Evolutionary conservation across 1,140 invertebrate species (phyloP), one percentile per base, ranked within the genome.

Genomic region (Magallana gigas): DNA sequence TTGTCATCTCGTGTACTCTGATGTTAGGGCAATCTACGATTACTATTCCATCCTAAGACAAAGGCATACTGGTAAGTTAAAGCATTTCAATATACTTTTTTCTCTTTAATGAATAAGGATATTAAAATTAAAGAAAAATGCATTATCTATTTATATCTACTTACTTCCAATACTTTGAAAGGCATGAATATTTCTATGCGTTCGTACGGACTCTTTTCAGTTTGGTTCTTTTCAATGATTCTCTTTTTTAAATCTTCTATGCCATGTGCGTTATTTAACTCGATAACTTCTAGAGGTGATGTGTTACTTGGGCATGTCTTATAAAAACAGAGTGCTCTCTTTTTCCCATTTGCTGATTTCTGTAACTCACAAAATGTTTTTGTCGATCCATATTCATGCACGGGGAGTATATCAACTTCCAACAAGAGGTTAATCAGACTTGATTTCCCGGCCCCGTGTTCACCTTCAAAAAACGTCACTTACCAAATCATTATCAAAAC

Each of bases 11-110:
- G n/a, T 76, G 86, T 36, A 92, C 93, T 71, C 93, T 91, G 16
- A 93, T 90, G 0, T 92, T 92, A 1, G 93, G 93, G 16, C 89
- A 93, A 83, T 93, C 93, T 9, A 93, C 90, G n/a, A 93, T 90
- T 11, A 90, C 89, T 6, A 93, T 85, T 1, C 92, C 92, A 57
- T 91, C 92, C 93, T 93, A 85, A 18, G 88, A 86, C n/a, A 82
- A 2, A 57, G n/a, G n/a, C n/a, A n/a, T n/a, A n/a, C n/a, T n/a
- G n/a, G n/a, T n/a, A n/a, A 80, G n/a, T n/a, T n/a, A n/a, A n/a
- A n/a, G n/a, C n/a, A n/a, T n/a, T n/a, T n/a, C n/a, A n/a, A n/a
- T n/a, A n/a, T n/a, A n/a, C n/a, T n/a, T n/a, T n/a, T n/a, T n/a
- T n/a, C n/a, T n/a, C n/a, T n/a, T n/a, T 56, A 2, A 2, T n/a